These are phyloP conservation scores for Megaceryle alcyon DNA, from an alignment of 2,797 vertebrate genomes.

Conservation along the genomic window DNA sequence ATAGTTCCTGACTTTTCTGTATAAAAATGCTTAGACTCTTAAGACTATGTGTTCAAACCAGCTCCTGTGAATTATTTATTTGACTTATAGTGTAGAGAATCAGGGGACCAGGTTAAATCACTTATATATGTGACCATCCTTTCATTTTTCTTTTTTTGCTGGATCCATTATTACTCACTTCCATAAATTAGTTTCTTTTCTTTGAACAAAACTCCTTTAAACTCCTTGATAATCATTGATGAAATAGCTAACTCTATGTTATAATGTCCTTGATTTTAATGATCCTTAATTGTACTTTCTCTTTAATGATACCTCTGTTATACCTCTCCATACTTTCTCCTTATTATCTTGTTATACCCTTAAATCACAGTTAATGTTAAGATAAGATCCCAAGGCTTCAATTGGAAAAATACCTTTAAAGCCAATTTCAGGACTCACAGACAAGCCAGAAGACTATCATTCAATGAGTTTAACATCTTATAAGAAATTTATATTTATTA, in stretches of 20 bases:
- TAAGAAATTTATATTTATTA: not conserved
- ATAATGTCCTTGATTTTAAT: constrained; percentile 52
- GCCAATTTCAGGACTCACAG: not conserved
- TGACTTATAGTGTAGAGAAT: not conserved
- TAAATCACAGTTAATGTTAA: not conserved
- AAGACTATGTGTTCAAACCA: not conserved
- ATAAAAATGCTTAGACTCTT: not conserved
- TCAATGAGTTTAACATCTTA: not conserved
- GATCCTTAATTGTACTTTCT: constrained; percentile 1
- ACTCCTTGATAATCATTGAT: not conserved
- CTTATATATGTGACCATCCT: not conserved
- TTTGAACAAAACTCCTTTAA: constrained; percentile 7
- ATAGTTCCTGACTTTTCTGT: not conserved
- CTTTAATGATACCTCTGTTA: constrained; percentile 1
- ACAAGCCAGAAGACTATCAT: not conserved
- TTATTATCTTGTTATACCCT: constrained; percentile 23
- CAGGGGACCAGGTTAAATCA: not conserved
- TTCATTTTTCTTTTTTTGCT: not conserved
- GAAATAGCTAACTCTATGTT: not conserved
- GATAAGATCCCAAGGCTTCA: not conserved
- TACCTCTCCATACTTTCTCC: not conserved
- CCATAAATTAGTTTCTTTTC: not conserved
- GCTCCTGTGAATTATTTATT: not conserved
- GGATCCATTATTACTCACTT: not conserved
- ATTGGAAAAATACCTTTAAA: not conserved